Conservation (phyloP, 2,113 vertebrate species). For the Crotalus helleri region DNA sequence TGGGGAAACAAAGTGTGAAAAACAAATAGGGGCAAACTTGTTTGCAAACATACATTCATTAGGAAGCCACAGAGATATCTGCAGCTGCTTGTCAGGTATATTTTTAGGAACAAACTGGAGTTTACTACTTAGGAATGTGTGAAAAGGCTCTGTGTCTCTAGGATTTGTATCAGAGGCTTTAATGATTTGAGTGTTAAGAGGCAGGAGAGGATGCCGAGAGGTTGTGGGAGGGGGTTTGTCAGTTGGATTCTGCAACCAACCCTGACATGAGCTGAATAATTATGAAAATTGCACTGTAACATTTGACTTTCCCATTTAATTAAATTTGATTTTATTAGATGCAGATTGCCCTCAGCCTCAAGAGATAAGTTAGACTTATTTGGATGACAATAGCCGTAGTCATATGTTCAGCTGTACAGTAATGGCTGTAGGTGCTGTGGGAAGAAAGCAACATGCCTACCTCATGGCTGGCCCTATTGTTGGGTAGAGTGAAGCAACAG, state of each 20-base stretch:
- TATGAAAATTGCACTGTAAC: slow-evolving; percentile 1
- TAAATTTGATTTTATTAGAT: neutral
- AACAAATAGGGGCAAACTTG: neutral
- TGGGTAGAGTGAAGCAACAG: neutral
- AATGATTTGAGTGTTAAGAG: neutral
- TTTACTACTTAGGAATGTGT: neutral
- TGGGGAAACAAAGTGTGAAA: neutral
- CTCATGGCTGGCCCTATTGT: neutral
- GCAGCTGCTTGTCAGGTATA: neutral
- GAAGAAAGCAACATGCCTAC: too few species aligned
- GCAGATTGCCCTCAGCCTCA: neutral
- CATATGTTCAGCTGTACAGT: neutral
- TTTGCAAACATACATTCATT: neutral
- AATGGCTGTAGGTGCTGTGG: neutral
- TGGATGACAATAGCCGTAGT: neutral
- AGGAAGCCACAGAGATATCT: neutral
- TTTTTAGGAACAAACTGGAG: neutral
- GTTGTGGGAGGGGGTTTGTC: neutral
- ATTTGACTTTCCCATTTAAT: neutral
- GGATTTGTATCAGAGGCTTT: neutral
- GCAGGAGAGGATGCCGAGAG: neutral
- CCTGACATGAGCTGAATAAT: neutral
- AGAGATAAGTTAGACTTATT: neutral
- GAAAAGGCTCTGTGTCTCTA: neutral
- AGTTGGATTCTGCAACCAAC: neutral